Percentiles rank a stretch among this genome's conserved stretches.
These are phyloP conservation scores for Rhadina sibilatrix DNA, from an alignment of 2,113 vertebrate genomes.

Conservation along the genomic window DNA sequence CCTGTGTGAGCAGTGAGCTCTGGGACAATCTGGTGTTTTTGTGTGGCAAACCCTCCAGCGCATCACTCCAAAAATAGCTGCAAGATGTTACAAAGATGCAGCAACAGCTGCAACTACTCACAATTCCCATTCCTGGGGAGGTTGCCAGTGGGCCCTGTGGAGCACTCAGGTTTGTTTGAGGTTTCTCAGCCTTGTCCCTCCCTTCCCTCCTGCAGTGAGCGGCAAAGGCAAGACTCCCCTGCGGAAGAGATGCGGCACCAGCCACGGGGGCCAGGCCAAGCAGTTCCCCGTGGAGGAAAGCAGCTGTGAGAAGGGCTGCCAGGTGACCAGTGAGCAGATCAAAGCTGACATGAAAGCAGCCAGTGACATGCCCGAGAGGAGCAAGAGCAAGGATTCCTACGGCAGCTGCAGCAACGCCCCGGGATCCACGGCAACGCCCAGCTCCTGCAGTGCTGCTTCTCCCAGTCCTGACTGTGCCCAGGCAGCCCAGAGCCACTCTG, in stretches of 20 bases:
- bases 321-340: constrained; percentile 98
- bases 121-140: neutral
- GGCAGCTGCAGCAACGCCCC: constrained; percentile 61
- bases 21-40: neutral
- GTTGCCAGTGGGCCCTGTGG: neutral
- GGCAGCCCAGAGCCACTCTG: constrained; percentile 50
- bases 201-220: constrained; percentile 68
- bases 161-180: neutral
- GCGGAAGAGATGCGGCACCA: constrained; percentile 78
- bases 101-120: neutral
- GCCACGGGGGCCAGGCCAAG: constrained; percentile 68
- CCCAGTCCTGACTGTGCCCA: constrained; percentile 66
- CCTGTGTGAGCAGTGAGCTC: neutral
- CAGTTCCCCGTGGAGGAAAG: constrained; percentile 75
- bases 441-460: constrained; percentile 66
- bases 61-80: neutral
- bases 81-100: neutral
- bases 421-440: constrained; percentile 50
- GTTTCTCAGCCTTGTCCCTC: constrained; percentile 13
- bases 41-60: neutral
- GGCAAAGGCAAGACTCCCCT: constrained; percentile 98
- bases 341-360: constrained; percentile 98
- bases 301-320: constrained; percentile 97
- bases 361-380: constrained; percentile 83
- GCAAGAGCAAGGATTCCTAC: constrained; percentile 76